Evolutionary conservation across 2,888 invertebrate species (phyloP).

Genomic region (Drosophila conformis): DNA sequence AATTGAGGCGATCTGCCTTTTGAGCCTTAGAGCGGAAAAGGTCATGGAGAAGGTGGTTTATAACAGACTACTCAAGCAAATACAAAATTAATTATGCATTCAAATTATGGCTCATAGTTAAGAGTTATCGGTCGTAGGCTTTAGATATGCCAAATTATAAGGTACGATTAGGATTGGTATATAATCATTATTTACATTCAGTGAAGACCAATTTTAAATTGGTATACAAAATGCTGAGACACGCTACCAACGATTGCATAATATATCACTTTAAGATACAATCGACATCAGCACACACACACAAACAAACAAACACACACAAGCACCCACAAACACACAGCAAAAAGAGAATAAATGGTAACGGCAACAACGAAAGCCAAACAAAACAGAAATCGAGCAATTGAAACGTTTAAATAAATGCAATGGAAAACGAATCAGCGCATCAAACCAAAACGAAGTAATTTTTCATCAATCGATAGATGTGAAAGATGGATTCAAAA

Average conservation of each 20-base stretch:
- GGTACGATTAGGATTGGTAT: background rate
- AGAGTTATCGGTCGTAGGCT: constrained; percentile 3
- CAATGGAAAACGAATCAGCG: constrained; percentile 65
- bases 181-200: constrained; percentile 53
- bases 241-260: constrained; percentile 40
- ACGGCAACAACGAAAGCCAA: constrained; percentile 19
- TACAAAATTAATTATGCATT: background rate
- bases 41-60: too few relatives aligned
- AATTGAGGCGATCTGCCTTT: too few relatives aligned
- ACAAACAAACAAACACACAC: constrained; percentile 10
- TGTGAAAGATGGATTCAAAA: constrained; percentile 41
- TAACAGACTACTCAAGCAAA: background rate
- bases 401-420: constrained; percentile 73
- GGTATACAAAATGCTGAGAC: constrained; percentile 15
- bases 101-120: background rate
- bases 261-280: constrained; percentile 71
- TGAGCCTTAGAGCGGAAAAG: too few relatives aligned
- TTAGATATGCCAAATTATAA: constrained; percentile 25
- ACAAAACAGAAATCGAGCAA: constrained; percentile 62
- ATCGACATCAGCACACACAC: constrained; percentile 45
- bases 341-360: constrained; percentile 3
- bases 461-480: constrained; percentile 55
- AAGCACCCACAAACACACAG: constrained; percentile 22
- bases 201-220: constrained; percentile 18
- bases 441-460: constrained; percentile 58